phyloP scores from a whole-genome alignment of 2,888 invertebrate species.

The Lycocerus yunnanus region DNA sequence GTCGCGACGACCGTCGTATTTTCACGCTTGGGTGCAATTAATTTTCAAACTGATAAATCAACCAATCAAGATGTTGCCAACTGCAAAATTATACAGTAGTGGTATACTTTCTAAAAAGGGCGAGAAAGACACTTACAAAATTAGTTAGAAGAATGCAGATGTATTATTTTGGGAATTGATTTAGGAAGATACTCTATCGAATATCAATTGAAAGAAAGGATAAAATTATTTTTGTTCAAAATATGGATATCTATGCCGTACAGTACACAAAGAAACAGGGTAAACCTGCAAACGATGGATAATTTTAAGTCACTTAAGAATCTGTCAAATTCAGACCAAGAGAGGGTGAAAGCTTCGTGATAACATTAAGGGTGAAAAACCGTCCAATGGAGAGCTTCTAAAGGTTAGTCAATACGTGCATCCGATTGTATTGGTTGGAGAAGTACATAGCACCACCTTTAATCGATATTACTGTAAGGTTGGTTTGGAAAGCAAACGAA shows the following conservation, averaged over 20 bases:
- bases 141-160: too few species aligned
- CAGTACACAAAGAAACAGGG: background rate
- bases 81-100: too few species aligned
- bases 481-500: background rate
- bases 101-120: too few species aligned
- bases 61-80: too few species aligned
- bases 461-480: constrained; percentile 11
- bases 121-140: too few species aligned
- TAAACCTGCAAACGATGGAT: constrained; percentile 46
- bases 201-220: too few species aligned
- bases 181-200: too few species aligned
- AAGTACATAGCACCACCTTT: constrained; percentile 7
- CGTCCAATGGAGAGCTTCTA: background rate
- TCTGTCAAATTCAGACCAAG: constrained; percentile 43
- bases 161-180: too few species aligned
- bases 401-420: constrained; percentile 32
- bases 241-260: too few species aligned
- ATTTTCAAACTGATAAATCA: background rate
- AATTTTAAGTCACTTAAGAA: constrained; percentile 37
- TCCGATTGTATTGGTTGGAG: constrained; percentile 3
- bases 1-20: constrained; percentile 1
- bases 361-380: background rate
- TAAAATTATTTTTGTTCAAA: too few species aligned
- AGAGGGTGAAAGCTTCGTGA: background rate
- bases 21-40: constrained; percentile 1